Evolutionary conservation across 2,797 vertebrate species (phyloP).

Genomic region (Alectoris magna): DNA sequence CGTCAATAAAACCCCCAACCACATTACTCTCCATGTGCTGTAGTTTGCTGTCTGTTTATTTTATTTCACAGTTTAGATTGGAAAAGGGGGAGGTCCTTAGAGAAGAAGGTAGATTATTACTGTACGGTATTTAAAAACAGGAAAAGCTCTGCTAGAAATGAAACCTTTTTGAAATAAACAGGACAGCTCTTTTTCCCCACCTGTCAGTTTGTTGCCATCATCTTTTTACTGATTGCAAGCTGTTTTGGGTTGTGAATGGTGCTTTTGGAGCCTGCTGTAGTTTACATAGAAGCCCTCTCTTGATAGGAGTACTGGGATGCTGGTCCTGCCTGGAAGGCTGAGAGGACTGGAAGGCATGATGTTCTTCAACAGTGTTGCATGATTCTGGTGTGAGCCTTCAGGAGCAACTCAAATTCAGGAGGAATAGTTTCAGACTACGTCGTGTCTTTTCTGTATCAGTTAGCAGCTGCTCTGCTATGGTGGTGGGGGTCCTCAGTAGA

Average conservation of each 20-base stretch:
- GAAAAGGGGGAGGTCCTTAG: neutral
- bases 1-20: neutral
- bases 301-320: neutral
- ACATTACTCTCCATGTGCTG: neutral
- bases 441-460: too few relatives aligned
- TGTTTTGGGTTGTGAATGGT: neutral
- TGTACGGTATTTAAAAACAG: neutral
- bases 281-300: neutral
- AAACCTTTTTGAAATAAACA: neutral
- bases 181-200: too few relatives aligned
- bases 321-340: neutral
- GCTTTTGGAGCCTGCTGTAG: neutral
- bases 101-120: neutral
- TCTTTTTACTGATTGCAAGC: neutral
- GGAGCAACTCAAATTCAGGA: neutral
- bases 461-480: too few relatives aligned
- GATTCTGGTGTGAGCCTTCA: too few relatives aligned
- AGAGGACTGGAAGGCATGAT: neutral
- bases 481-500: neutral
- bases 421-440: too few relatives aligned
- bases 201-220: neutral
- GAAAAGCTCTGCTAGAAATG: neutral
- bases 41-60: neutral
- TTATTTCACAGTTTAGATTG: neutral
- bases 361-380: neutral